phyloP scores from a whole-genome alignment of 1,140 invertebrate genomes.

The Delia radicum region DNA sequence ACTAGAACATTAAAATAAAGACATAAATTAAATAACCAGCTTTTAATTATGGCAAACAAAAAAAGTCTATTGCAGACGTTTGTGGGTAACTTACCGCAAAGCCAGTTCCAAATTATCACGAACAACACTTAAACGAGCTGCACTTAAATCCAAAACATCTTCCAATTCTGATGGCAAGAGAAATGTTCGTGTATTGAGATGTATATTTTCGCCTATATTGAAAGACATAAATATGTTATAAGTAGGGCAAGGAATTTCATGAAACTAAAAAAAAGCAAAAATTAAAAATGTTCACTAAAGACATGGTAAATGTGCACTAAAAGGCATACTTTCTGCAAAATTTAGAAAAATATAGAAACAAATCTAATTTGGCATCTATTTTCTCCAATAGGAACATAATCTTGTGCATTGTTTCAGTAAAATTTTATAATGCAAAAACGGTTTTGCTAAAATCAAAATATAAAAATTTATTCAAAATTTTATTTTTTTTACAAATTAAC shows the following conservation, averaged over 20 bases:
- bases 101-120: constrained; percentile 73
- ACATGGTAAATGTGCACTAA: no score
- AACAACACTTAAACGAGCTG: constrained; percentile 66
- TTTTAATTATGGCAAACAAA: neutral
- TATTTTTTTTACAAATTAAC: no score
- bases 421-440: no score
- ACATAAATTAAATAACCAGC: neutral
- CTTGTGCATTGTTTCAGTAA: neutral
- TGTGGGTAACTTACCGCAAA: constrained; percentile 41
- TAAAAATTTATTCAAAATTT: no score
- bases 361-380: no score
- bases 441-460: no score
- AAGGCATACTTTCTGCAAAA: no score
- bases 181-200: constrained; percentile 79
- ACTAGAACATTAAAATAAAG: constrained; percentile 28
- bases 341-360: neutral
- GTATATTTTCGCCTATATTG: constrained; percentile 72
- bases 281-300: no score
- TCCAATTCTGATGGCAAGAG: constrained; percentile 90
- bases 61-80: neutral
- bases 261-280: neutral
- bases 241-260: no score
- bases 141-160: constrained; percentile 77
- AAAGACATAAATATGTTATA: no score
- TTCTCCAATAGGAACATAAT: neutral